Conservation (phyloP, 35 echinoderm and acorn worm species). For the Chiridota heheva region DNA sequence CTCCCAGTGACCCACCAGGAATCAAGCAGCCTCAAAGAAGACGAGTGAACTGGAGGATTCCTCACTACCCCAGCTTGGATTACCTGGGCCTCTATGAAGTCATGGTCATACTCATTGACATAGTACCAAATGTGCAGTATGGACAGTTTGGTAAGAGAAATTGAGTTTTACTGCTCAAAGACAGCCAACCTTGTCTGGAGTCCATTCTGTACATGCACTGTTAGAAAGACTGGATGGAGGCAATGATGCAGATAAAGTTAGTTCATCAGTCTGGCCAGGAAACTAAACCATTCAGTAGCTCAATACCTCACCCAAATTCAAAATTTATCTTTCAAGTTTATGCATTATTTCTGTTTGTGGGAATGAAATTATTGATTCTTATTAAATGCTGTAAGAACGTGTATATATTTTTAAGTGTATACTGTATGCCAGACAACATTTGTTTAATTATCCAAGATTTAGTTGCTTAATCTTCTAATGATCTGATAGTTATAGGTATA, state of each 20-base stretch:
- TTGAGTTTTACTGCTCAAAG: background rate
- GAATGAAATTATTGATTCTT: no score
- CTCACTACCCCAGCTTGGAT: slow-evolving; percentile 82
- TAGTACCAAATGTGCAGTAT: slow-evolving; percentile 91
- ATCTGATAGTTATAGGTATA: no score
- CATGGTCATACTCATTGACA: slow-evolving; percentile 79
- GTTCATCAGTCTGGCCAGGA: background rate
- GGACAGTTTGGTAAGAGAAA: slow-evolving; percentile 78
- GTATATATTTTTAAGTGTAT: no score
- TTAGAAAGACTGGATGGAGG: background rate
- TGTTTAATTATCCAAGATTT: no score
- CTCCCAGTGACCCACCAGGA: slow-evolving; percentile 53
- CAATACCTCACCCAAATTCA: no score
- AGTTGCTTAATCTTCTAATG: no score
- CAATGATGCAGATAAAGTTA: background rate
- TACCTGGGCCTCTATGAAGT: slow-evolving; percentile 85
- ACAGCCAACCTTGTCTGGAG: background rate
- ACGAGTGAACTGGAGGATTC: slow-evolving; percentile 67
- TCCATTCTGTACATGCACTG: background rate
- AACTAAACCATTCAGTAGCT: background rate
- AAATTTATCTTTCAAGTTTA: no score
- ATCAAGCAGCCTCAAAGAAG: slow-evolving; percentile 53
- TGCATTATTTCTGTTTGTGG: no score
- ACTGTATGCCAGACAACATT: no score
- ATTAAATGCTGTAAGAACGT: no score